Evolutionary conservation across 2,797 vertebrate genomes (phyloP), one percentile per base, ranked within the genome.

Genomic region (Carapus acus): DNA sequence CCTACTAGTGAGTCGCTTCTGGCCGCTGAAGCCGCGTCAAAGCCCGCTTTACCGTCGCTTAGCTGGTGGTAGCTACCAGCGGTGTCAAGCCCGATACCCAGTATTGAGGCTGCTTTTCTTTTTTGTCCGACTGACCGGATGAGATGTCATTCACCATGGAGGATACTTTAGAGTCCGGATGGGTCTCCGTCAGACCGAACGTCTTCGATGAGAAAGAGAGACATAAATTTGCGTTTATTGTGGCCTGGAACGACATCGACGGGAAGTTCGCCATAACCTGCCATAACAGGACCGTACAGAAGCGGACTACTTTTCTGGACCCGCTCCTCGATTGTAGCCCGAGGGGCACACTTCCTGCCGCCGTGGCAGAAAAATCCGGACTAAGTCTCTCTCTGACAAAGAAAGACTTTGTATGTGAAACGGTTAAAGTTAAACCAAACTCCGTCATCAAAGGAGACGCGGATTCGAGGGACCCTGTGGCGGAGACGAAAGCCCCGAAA

Each of bases 241-340:
- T 92, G 81, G 94, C 94, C 70, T 97, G 94, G 94, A 97, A 96
- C 71, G 93, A 96, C 75, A 78, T 97, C 42, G 94, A 96, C 59
- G 92, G 90, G 73, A 95, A 93, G 89, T 94, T 96, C 81, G 94
- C 94, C 81, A 88, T 97, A 83, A 96, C 93, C 74, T 97, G 94
- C 81, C 94, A 97, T 81, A 90, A 97, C 85, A 88, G 94, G 67
- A 96, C 94, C 27, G 91, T 90, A 2, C 94, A 97, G 84, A 85
- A 89, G 56, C 85, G 90, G 73, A 88, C 81, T 67, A 82, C 88
- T 16, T 83, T 87, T 4, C 83, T 87, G 63, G 91, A 90, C 59
- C 79, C 80, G 19, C 69, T 74, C 1, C 52, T 77, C 14, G 78
- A 82, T 46, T 54, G 54, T 8, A 51, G 55, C 49, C 43, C 65